Conservation (phyloP, 2,888 invertebrate species). For the Hemaris fuciformis region DNA sequence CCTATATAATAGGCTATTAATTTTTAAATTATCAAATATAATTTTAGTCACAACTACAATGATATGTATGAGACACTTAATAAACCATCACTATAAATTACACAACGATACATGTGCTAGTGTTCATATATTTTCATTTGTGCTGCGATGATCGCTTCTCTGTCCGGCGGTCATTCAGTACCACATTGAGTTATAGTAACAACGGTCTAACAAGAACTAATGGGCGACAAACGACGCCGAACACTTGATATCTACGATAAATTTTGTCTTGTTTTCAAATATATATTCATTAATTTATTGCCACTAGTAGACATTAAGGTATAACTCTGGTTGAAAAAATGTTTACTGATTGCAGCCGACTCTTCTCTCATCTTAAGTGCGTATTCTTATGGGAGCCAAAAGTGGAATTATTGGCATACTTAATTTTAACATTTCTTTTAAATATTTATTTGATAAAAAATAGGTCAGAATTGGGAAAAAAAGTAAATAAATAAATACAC, state of each 20-base stretch:
- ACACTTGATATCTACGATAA: constrained; percentile 7
- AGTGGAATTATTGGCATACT: too few relatives aligned
- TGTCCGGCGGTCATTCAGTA: neutral
- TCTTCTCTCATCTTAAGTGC: too few relatives aligned
- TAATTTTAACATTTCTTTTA: too few relatives aligned
- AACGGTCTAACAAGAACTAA: constrained; percentile 8
- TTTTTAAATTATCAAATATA: neutral
- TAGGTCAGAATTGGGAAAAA: too few relatives aligned
- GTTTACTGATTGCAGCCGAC: too few relatives aligned
- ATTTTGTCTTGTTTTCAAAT: neutral
- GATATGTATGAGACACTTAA: neutral
- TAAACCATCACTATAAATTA: neutral
- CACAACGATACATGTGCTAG: neutral
- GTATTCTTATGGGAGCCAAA: too few relatives aligned
- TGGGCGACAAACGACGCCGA: constrained; percentile 17
- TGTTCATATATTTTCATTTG: constrained; percentile 6
- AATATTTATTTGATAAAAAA: too few relatives aligned
- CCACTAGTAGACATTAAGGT: neutral
- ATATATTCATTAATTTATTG: constrained; percentile 14
- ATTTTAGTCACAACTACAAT: neutral
- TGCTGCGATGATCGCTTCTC: neutral
- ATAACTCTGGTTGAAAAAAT: neutral
- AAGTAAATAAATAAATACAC: too few relatives aligned
- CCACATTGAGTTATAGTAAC: constrained; percentile 4
- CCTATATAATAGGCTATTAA: too few relatives aligned